A percentile compares a stretch with the other conserved stretches of the same genome.
These are phyloP conservation scores for Thereva unica DNA, from an alignment of 2,888 invertebrate species.

Conservation along the genomic window DNA sequence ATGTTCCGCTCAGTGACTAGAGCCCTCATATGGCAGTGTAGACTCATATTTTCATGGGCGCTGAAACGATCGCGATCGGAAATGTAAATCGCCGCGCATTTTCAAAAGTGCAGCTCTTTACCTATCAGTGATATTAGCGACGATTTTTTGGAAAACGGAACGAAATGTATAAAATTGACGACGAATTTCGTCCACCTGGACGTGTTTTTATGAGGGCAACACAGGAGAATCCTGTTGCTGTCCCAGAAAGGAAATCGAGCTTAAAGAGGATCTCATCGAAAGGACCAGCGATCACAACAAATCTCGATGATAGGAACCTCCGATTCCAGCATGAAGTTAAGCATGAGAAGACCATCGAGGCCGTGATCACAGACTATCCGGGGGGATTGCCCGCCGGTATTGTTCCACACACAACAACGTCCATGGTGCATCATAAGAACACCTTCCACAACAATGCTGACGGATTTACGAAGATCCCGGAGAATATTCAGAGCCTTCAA, in stretches of 20 bases:
- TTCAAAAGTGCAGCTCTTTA: background rate
- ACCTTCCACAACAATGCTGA: constrained; percentile 46
- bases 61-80: constrained; percentile 2
- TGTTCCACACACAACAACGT: constrained; percentile 3
- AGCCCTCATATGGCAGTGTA: constrained; percentile 14
- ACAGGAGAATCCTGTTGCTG: constrained; percentile 43
- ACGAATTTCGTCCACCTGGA: constrained; percentile 49
- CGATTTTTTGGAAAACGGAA: background rate
- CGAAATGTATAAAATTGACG: constrained; percentile 50
- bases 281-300: constrained; percentile 68
- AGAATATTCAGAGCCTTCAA: constrained; percentile 62
- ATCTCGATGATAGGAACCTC: constrained; percentile 57
- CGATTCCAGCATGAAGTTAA: constrained; percentile 61
- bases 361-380: constrained; percentile 60
- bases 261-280: constrained; percentile 56
- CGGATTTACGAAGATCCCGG: constrained; percentile 47
- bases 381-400: constrained; percentile 21
- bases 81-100: no score
- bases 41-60: constrained; percentile 21
- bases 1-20: background rate
- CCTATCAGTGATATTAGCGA: background rate
- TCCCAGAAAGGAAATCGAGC: constrained; percentile 58
- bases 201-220: constrained; percentile 51
- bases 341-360: constrained; percentile 62
- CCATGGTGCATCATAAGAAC: background rate